Conservation (phyloP, 2,888 invertebrate species). For the Hedychridium roseum region DNA sequence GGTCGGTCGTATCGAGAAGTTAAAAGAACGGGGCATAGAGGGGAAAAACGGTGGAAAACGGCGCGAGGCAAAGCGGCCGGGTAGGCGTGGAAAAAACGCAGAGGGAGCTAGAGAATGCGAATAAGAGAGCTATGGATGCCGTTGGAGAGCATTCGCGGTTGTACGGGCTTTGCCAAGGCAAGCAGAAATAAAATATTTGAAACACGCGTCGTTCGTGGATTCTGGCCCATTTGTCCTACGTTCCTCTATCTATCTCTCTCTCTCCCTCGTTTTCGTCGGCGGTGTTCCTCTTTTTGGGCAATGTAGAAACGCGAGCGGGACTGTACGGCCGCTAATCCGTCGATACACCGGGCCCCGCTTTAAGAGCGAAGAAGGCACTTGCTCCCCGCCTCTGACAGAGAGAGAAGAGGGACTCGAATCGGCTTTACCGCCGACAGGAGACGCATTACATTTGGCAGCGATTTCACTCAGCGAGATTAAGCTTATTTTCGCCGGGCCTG, state of each 20-base stretch:
- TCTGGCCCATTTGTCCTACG: slow-evolving; percentile 7
- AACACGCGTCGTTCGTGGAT: slow-evolving; percentile 42
- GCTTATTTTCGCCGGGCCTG: slow-evolving; percentile 58
- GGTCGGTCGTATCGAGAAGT: too few species aligned
- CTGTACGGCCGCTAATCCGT: slow-evolving; percentile 45
- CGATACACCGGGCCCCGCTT: too few species aligned
- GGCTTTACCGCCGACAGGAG: slow-evolving; percentile 39
- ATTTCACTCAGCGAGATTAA: slow-evolving; percentile 62
- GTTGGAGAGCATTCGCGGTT: slow-evolving; percentile 29
- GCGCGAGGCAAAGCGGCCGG: too few species aligned
- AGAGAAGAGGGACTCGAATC: slow-evolving; percentile 9
- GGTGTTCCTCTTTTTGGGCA: slow-evolving; percentile 21
- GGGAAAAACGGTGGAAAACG: too few species aligned
- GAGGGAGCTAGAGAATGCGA: too few species aligned
- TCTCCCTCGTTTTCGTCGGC: slow-evolving; percentile 10
- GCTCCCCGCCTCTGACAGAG: not conserved
- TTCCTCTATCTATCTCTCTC: slow-evolving; percentile 1
- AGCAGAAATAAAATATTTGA: slow-evolving; percentile 59
- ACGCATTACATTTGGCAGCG: slow-evolving; percentile 62
- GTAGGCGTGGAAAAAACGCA: slow-evolving; percentile 24
- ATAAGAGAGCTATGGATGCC: slow-evolving; percentile 25
- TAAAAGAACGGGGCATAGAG: too few species aligned
- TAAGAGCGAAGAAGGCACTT: not conserved
- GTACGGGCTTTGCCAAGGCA: slow-evolving; percentile 49
- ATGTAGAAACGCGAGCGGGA: slow-evolving; percentile 11